Percentiles rank a stretch among this genome's conserved stretches.
Evolutionary conservation across 2,113 vertebrate species (phyloP).

Genomic region (Propithecus coquereli): DNA sequence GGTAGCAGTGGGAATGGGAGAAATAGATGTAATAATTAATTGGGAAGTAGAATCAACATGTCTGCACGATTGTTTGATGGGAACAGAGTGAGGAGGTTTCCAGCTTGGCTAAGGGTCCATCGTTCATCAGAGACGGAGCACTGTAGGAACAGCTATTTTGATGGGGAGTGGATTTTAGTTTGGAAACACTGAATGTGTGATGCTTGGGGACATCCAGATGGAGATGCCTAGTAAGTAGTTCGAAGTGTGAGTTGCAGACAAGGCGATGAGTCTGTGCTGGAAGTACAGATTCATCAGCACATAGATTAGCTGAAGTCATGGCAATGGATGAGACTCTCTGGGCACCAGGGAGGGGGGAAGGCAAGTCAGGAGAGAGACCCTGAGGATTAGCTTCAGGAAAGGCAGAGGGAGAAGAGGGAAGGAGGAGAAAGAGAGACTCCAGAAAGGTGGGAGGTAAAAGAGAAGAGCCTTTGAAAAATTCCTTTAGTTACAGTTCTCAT

Average conservation of each 20-base stretch:
- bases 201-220: neutral
- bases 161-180: neutral
- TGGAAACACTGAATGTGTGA: neutral
- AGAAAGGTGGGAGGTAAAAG: neutral
- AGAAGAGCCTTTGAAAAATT: neutral
- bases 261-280: neutral
- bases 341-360: neutral
- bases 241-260: neutral
- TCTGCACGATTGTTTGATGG: neutral
- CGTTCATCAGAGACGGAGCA: neutral
- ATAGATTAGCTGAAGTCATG: neutral
- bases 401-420: neutral
- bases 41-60: neutral
- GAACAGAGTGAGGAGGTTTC: neutral
- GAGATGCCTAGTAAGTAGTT: neutral
- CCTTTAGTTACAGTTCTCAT: neutral
- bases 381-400: neutral
- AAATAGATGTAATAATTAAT: neutral
- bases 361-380: neutral
- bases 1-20: neutral
- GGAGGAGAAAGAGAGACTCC: neutral
- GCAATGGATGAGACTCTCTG: no score
- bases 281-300: neutral
- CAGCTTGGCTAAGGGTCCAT: neutral
- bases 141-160: neutral